Evolutionary conservation across 2,797 vertebrate genomes (phyloP), one percentile per base, ranked within the genome.

Genomic region (Pseudomugil gertrudae): DNA sequence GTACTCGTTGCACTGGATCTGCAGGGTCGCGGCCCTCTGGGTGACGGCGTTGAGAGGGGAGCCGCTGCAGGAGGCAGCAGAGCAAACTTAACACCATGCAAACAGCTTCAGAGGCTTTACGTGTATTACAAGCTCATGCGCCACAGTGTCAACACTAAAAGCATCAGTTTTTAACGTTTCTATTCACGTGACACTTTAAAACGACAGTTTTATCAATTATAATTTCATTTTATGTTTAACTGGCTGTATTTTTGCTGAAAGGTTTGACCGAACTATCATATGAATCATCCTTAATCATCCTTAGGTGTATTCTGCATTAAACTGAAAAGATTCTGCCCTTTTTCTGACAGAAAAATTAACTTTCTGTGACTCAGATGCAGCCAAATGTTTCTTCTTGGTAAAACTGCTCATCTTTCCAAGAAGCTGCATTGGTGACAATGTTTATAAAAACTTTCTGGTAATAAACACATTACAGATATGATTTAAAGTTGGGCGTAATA

Each of bases 1-100:
- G 66, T 76, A 70, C 0, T 94, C 93, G 57, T 89, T 87, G 76
- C 91, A 93, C 64, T 92, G 84, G 45, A 0, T 3, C 69, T 92
- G 89, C 45, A 93, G 85, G n/a, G 64, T 4, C 30, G 58, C 27
- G 15, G 82, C 76, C 71, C 7, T 91, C 79, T 94, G 92, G 36
- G 88, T 65, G 57, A 90, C n/a, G 47, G 60, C 7, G 19, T 10
- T 14, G 15, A 69, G 54, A 27, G 1, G 11, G 29, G 77, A 45
- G 33, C 38, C 63, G 43, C 84, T 85, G 85, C 62, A 73, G 45
- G 30, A 62, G 50, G 54, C 57, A 76, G 71, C 40, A 76, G 38
- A 80, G 57, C 0, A 35, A 72, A 67, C 3, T 30, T 27, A 65
- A 74, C 30, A 51, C 21, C 40, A 23, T 13, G 3, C 4, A 24